Evolutionary conservation across 2,888 invertebrate species (phyloP), one percentile per base, ranked within the genome.

Genomic region (Thyatira batis): DNA sequence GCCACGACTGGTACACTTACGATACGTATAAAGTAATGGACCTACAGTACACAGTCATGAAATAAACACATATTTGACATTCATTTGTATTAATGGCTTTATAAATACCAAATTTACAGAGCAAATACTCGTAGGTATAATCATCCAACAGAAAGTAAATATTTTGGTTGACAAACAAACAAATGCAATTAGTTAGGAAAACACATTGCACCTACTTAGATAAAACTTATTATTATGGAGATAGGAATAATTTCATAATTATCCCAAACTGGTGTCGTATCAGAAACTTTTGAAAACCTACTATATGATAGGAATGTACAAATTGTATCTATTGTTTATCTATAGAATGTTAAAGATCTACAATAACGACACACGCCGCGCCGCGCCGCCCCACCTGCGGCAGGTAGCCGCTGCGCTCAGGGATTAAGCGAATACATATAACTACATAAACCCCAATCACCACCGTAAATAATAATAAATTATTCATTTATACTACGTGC

Each of bases 381-480:
- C 8, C 27, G 6, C 39, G 17, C 13, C 39, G 4, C 39, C 39
- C 3, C 63, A 59, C 58, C 68, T 72, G 71, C 84, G 84, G 87
- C 87, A 86, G 17, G 70, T 69, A 52, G 75, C 83, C 83, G 83
- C 84, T 80, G 83, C 78, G 84, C 78, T 62, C 74, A 77, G 88
- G 89, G 87, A 87, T 82, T 87, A 48, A 6, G 8, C 27, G 2
- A 9, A 13, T 28, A 27, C 27, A 48, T 79, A 78, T 73, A 79
- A 74, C 58, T 61, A 68, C 70, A 58, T 67, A 71, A 57, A 53
- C 74, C 74, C 76, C 80, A 82, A 86, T 87, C 82, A 85, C 82
- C 82, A 79, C 71, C 76, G 74, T 85, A 87, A 84, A 89, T 80
- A 83, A 79, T 76, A n/a, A 79, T 78, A 80, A 85, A 80, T 80